Conservation (phyloP, 2,888 invertebrate species). For the Volucella inanis region DNA sequence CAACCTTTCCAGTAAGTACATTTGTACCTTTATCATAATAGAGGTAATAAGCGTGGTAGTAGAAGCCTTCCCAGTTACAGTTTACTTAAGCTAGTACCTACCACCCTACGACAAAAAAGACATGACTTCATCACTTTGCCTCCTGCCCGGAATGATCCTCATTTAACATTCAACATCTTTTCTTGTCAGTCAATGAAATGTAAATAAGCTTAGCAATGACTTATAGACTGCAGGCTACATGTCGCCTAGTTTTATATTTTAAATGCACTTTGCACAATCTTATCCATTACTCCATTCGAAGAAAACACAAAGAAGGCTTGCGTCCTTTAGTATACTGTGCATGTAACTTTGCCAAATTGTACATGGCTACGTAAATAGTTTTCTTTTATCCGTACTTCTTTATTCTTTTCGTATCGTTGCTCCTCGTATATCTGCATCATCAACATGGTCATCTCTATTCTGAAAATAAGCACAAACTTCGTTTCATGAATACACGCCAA, state of each 20-base stretch:
- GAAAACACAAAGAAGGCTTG: conserved; percentile 12
- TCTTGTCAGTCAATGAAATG: neutral
- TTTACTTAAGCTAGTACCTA: no score
- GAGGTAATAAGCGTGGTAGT: no score
- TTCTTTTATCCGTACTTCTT: conserved; percentile 34
- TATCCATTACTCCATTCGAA: conserved; percentile 2
- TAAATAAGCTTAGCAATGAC: neutral
- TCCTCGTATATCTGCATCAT: conserved; percentile 18
- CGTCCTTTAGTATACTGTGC: conserved; percentile 2
- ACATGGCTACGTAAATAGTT: conserved; percentile 49
- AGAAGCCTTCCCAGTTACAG: no score
- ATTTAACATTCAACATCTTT: no score
- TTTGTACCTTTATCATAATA: no score
- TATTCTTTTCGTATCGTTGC: conserved; percentile 7
- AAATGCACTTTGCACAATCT: conserved; percentile 13
- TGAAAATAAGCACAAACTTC: conserved; percentile 50
- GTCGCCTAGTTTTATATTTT: conserved; percentile 16
- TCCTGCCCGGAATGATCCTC: no score
- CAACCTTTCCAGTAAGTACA: no score
- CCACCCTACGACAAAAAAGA: no score
- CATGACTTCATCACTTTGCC: no score
- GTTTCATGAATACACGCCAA: conserved; percentile 42
- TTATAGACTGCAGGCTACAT: neutral
- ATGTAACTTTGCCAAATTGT: conserved; percentile 41
- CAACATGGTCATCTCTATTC: conserved; percentile 35